Percentiles rank a stretch among this genome's conserved stretches.
These are phyloP conservation scores for Austrofundulus limnaeus DNA, from an alignment of 2,113 vertebrate species.

Conservation along the genomic window DNA sequence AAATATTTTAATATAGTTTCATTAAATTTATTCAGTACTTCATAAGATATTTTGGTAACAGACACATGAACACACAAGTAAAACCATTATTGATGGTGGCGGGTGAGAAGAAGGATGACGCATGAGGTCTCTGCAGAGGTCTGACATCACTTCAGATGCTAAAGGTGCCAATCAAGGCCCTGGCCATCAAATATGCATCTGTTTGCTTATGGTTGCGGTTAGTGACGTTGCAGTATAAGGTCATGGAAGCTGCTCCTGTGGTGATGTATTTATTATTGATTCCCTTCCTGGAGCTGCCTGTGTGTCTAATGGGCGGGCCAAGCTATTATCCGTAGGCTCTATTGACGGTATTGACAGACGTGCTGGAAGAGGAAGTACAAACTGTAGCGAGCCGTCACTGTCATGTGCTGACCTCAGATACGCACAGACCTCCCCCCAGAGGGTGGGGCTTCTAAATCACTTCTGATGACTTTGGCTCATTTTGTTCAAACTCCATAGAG, in stretches of 20 bases:
- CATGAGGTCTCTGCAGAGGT: background rate
- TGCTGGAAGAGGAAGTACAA: slow-evolving; percentile 69
- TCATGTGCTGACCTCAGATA: slow-evolving; percentile 49
- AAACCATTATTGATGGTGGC: too few relatives aligned
- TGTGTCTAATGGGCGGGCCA: slow-evolving; percentile 72
- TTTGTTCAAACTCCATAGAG: background rate
- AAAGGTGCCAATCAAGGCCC: background rate
- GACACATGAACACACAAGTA: too few relatives aligned
- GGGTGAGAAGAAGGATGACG: background rate
- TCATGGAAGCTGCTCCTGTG: slow-evolving; percentile 56
- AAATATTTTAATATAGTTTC: too few relatives aligned
- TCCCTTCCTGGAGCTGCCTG: slow-evolving; percentile 63
- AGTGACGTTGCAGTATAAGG: slow-evolving; percentile 52
- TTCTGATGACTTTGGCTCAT: background rate
- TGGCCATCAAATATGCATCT: slow-evolving; percentile 35
- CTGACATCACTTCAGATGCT: slow-evolving; percentile 4
- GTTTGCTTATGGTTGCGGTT: slow-evolving; percentile 49
- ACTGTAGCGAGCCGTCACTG: slow-evolving; percentile 58
- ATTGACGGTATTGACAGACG: slow-evolving; percentile 73
- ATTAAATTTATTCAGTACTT: too few relatives aligned
- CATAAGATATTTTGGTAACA: too few relatives aligned
- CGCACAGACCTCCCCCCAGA: slow-evolving; percentile 36
- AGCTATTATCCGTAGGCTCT: slow-evolving; percentile 72
- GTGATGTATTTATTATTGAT: slow-evolving; percentile 74
- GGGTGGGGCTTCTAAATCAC: slow-evolving; percentile 34